A percentile compares a stretch with the other conserved stretches of the same genome.
Evolutionary conservation across 2,113 vertebrate genomes (phyloP).

Genomic region (Siniperca chuatsi): DNA sequence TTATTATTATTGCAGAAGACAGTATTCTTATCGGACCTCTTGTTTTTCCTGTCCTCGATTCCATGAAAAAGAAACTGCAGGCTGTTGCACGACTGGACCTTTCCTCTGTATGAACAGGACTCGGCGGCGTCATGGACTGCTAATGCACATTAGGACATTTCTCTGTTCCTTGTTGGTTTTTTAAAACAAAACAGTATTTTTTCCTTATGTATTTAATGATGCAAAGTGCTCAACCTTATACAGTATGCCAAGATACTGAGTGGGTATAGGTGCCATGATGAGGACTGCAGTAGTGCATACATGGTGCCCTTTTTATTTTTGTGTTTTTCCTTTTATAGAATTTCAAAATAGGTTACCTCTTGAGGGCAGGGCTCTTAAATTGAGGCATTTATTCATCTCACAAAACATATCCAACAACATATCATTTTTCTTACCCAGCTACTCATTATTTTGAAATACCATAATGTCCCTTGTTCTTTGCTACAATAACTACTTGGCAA

Average conservation of each 20-base stretch:
- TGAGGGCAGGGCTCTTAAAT: background rate
- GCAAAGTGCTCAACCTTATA: constrained; percentile 1
- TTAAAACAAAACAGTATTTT: constrained; percentile 41
- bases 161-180: constrained; percentile 26
- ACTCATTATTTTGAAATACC: background rate
- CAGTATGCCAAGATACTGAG: background rate
- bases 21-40: background rate
- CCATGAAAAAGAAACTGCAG: background rate
- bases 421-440: background rate
- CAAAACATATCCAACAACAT: background rate
- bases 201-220: constrained; percentile 31
- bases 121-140: constrained; percentile 10
- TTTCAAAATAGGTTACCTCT: constrained; percentile 38
- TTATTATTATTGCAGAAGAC: no score
- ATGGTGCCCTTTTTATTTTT: constrained; percentile 32
- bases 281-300: background rate
- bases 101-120: background rate
- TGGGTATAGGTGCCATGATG: background rate
- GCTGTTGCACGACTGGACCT: background rate
- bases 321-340: constrained; percentile 16
- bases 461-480: background rate
- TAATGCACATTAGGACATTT: constrained; percentile 35
- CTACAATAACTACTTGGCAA: background rate
- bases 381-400: constrained; percentile 11
- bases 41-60: background rate